These are phyloP conservation scores for Nemoura dubitans DNA, from an alignment of 2,888 invertebrate species.

Conservation along the genomic window DNA sequence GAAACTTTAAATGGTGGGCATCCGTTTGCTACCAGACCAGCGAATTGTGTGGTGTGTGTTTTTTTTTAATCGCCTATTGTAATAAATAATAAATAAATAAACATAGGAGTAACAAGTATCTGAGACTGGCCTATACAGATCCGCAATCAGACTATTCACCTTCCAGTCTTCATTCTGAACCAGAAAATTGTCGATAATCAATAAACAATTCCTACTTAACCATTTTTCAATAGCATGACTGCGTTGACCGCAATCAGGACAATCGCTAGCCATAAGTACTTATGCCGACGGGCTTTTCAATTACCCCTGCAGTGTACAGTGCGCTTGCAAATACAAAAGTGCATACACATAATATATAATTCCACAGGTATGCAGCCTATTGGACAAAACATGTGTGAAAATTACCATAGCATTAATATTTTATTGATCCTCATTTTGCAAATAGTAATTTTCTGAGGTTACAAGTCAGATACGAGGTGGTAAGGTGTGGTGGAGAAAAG, in stretches of 20 bases:
- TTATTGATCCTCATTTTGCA: constrained; percentile 1
- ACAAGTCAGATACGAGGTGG: neutral
- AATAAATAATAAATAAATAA: too few relatives aligned
- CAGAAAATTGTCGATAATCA: neutral
- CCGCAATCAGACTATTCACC: neutral
- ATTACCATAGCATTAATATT: neutral
- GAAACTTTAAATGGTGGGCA: too few relatives aligned
- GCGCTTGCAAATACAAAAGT: neutral
- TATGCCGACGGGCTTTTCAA: too few relatives aligned
- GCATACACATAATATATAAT: neutral
- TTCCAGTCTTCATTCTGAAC: neutral
- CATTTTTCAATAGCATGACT: neutral
- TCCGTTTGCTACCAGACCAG: too few relatives aligned
- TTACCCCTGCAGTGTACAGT: neutral
- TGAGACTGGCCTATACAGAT: too few relatives aligned
- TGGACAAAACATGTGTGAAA: neutral
- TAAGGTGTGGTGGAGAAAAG: neutral
- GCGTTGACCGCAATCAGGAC: neutral
- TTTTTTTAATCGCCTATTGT: too few relatives aligned
- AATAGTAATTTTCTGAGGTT: neutral
- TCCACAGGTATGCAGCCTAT: neutral
- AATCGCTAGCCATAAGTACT: too few relatives aligned
- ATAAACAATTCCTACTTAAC: neutral
- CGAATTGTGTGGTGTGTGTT: too few relatives aligned
- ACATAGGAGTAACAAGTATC: too few relatives aligned